Evolutionary conservation across 2,113 vertebrate species (phyloP).

Genomic region (Fukomys damarensis): DNA sequence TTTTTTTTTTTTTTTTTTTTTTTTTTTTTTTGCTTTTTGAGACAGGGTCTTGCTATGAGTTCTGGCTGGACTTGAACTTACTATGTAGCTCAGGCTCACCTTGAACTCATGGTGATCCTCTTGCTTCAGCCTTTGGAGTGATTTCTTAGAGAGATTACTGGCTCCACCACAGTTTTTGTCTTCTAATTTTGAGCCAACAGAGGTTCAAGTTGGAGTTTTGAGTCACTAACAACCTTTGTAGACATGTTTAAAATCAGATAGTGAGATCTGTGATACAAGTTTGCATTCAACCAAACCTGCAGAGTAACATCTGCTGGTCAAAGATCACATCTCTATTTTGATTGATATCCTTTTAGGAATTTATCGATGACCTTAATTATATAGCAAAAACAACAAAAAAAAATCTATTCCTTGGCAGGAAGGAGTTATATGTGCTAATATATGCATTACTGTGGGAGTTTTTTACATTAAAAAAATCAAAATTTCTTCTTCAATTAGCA

Average conservation of each 20-base stretch:
- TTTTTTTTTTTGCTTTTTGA: neutral
- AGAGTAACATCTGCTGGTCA: slow-evolving; percentile 66
- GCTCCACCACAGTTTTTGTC: neutral
- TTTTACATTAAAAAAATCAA: neutral
- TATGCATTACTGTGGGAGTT: neutral
- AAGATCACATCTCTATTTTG: neutral
- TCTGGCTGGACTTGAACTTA: neutral
- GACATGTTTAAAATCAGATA: slow-evolving; percentile 28
- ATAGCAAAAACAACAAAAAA: neutral
- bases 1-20: neutral
- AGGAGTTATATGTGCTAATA: neutral
- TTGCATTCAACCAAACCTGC: neutral
- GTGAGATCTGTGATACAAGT: neutral
- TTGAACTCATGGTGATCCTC: neutral
- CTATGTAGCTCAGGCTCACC: neutral
- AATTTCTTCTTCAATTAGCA: neutral
- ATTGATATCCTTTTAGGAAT: neutral
- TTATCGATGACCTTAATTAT: neutral
- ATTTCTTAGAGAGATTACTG: neutral
- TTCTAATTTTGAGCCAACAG: neutral
- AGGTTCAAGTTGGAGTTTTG: neutral
- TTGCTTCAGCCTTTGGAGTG: neutral
- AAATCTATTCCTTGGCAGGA: neutral
- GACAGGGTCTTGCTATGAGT: neutral
- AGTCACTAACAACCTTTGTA: neutral